Evolutionary conservation across 2,888 invertebrate species (phyloP).

Genomic region (Morinoia aosen): DNA sequence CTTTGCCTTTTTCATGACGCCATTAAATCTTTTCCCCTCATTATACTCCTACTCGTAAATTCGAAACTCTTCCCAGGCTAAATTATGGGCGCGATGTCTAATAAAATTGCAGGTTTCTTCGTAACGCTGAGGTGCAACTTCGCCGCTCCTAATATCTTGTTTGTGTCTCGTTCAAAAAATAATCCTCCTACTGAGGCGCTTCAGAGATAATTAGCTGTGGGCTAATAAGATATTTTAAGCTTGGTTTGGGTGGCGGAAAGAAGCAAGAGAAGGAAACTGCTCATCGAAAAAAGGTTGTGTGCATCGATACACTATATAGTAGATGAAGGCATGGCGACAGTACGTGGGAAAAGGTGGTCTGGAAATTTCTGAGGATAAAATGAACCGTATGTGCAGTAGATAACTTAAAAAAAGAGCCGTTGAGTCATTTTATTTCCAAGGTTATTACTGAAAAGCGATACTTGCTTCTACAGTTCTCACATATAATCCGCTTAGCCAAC

Average conservation of each 20-base stretch:
- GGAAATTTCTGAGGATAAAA: not conserved
- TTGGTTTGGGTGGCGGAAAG: not conserved
- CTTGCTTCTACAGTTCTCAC: too few relatives aligned
- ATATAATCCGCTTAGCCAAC: too few relatives aligned
- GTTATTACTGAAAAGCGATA: too few relatives aligned
- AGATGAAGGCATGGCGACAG: too few relatives aligned
- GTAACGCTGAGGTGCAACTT: not conserved
- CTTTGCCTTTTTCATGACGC: not conserved
- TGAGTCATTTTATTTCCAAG: not conserved
- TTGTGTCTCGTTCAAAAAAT: not conserved
- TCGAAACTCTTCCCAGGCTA: not conserved
- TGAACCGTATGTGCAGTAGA: not conserved
- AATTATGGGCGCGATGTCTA: not conserved
- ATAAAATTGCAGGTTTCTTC: conserved; percentile 2
- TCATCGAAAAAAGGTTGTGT: not conserved
- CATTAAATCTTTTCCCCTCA: conserved; percentile 21
- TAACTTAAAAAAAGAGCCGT: not conserved
- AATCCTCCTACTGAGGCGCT: not conserved
- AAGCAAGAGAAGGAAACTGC: not conserved
- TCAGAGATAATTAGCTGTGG: not conserved
- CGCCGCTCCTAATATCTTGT: not conserved
- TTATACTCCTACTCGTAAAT: conserved; percentile 15
- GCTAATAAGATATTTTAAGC: not conserved
- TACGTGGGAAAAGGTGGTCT: not conserved
- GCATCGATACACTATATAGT: too few relatives aligned